Evolutionary conservation across 2,113 vertebrate species (phyloP), one percentile per base, ranked within the genome.

Genomic region (Himantopus leucocephalus): DNA sequence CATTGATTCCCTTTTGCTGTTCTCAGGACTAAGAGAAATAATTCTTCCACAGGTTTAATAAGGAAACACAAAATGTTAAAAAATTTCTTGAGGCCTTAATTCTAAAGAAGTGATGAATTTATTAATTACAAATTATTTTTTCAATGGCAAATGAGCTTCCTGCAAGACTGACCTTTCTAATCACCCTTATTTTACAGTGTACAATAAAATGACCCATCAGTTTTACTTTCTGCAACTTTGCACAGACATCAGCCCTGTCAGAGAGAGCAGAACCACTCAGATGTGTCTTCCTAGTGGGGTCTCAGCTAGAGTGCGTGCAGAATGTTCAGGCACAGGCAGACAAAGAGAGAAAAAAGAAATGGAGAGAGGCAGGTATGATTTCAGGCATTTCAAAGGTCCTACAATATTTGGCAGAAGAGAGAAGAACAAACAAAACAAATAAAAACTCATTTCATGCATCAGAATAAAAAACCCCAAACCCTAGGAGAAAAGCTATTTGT

Each of bases 61-160:
- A 92, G 47, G 37, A 68, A 90, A 92, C 64, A 60, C 53, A 67
- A 52, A 52, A 47, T 22, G n/a, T 39, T 21, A 43, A 93, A 92
- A 66, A 83, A 82, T 22, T 45, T 32, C 50, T 77, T 16, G 67
- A 95, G 72, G n/a, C 72, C 84, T 94, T 52, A 34, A 50, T 76
- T 91, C 84, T 93, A 91, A 86, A 79, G 56, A 62, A 85, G 72
- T 88, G 67, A 91, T 86, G 87, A 72, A 86, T 96, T 96, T 96
- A 90, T 93, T 96, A 93, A 81, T 82, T 66, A 74, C 66, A 92
- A 85, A 62, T 74, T 76, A 66, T 6, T 75, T 41, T 93, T 68
- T 76, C 91, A 94, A 78, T 50, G 60, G 74, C 90, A 88, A 86
- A 77, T n/a, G 41, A 95, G 47, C 74, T 90, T 88, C 70, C 78